These are phyloP conservation scores for Itoplectis maculator DNA, from an alignment of 2,888 invertebrate genomes.

Conservation along the genomic window DNA sequence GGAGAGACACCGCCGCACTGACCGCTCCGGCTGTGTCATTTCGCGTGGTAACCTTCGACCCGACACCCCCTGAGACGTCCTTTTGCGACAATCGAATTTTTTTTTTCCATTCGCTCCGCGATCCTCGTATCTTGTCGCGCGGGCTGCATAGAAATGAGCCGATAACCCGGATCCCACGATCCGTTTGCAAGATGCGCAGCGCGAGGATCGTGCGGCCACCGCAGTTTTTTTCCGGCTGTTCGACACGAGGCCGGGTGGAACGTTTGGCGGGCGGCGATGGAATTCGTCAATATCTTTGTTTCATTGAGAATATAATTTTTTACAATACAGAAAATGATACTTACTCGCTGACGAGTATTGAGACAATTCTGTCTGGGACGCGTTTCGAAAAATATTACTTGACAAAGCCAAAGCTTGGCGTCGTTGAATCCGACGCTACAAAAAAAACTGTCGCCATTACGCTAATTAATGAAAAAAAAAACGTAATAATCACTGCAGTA, in stretches of 20 bases:
- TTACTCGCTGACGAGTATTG: too few relatives aligned
- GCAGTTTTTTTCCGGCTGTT: background rate
- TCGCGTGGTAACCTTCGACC: constrained; percentile 23
- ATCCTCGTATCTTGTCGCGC: constrained; percentile 41
- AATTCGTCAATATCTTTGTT: too few relatives aligned
- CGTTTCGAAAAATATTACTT: too few relatives aligned
- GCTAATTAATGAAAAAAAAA: too few relatives aligned
- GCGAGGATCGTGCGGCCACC: background rate
- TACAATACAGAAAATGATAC: too few relatives aligned
- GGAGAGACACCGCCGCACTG: constrained; percentile 19
- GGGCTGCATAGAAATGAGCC: constrained; percentile 50
- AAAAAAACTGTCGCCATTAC: too few relatives aligned
- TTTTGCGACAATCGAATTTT: constrained; percentile 62
- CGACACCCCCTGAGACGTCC: constrained; percentile 19
- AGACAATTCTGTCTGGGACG: too few relatives aligned
- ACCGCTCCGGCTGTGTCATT: constrained; percentile 34
- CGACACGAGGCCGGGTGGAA: too few relatives aligned
- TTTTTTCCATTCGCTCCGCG: constrained; percentile 17
- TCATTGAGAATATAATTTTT: too few relatives aligned
- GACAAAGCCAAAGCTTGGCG: too few relatives aligned
- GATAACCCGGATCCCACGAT: constrained; percentile 25
- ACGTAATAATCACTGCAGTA: too few relatives aligned
- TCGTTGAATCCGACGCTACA: too few relatives aligned
- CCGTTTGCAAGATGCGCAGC: constrained; percentile 4
- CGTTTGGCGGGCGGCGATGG: background rate